phyloP scores from a whole-genome alignment of 2,113 vertebrate species.

The Pangasianodon hypophthalmus region DNA sequence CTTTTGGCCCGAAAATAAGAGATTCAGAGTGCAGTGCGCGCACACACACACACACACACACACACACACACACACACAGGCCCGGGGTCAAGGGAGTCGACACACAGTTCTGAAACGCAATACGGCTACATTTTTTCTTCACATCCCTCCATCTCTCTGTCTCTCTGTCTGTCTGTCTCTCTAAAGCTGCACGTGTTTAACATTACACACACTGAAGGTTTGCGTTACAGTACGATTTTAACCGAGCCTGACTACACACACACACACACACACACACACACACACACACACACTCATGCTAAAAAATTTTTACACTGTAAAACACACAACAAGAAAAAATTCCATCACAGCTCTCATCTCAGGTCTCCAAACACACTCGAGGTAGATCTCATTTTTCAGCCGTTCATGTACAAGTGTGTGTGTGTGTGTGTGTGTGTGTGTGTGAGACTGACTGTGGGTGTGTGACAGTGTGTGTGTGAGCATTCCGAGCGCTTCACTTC shows the following conservation, averaged over 20 bases:
- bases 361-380: constrained; percentile 17
- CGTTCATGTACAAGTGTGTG: background rate
- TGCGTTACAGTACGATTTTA: background rate
- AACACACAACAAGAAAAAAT: background rate
- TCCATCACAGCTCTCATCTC: background rate
- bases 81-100: constrained; percentile 3
- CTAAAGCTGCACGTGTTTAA: constrained; percentile 27
- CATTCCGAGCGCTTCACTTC: constrained; percentile 78
- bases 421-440: background rate
- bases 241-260: background rate
- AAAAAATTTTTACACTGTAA: background rate
- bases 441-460: background rate
- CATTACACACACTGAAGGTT: constrained; percentile 14
- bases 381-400: background rate
- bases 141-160: background rate
- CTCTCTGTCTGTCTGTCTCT: constrained; percentile 1
- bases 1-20: background rate
- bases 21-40: background rate
- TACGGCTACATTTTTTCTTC: constrained; percentile 17
- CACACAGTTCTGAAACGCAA: constrained; percentile 24
- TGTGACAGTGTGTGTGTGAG: background rate
- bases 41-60: constrained; percentile 17
- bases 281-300: constrained; percentile 39
- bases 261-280: constrained; percentile 26
- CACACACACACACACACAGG: constrained; percentile 47